Base-by-base conservation (phyloP, 1,140 invertebrate genomes). In the Zaprionus davidi region DNA sequence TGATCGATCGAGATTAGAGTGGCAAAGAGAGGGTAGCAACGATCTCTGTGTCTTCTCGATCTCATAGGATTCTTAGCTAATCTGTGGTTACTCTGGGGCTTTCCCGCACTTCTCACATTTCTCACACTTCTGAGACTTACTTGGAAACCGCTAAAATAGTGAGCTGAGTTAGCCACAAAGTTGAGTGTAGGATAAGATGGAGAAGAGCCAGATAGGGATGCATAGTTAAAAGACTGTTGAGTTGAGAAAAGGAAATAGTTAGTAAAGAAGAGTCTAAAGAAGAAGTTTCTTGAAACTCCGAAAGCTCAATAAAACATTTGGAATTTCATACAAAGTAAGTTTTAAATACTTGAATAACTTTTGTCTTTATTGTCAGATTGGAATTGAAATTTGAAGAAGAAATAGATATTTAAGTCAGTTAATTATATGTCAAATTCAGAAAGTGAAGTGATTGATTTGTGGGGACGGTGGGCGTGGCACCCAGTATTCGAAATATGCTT, bases 1-100 rank as follows among this genome's bases (percentile, higher is more conserved):
- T 28, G 49, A 41, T 55, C 58, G 34, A 62, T 70, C 60, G 58
- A 55, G 22, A 31, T 53, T 60, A 51, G 53, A 36, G 44, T 22
- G 62, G 31, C 24, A 51, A 12, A 51, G 46, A 51, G 46, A 12
- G 20, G 11, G 11, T 5, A 22, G 46, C 4, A 46, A 11, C 22
- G 24, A 56, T 24, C 17, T n/a, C 17, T 13, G 22, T 56, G n/a
- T 55, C 34, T 38, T 20, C 34, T 26, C 51, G 46, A 53, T 53
- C n/a, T 53, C n/a, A 31, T 55, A 24, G 17, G 17, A 22, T 24
- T 36, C 49, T 15, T 36, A 13, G 38, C 20, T 13, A 17, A 53
- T 36, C 20, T 64, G 34, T 53, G 49, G 46, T 51, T 28, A 31
- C 24, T 7, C 41, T 17, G n/a, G 9, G 41, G 17, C 41, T 46